phyloP scores from a whole-genome alignment of 2,888 invertebrate genomes.

The Muscina levida region DNA sequence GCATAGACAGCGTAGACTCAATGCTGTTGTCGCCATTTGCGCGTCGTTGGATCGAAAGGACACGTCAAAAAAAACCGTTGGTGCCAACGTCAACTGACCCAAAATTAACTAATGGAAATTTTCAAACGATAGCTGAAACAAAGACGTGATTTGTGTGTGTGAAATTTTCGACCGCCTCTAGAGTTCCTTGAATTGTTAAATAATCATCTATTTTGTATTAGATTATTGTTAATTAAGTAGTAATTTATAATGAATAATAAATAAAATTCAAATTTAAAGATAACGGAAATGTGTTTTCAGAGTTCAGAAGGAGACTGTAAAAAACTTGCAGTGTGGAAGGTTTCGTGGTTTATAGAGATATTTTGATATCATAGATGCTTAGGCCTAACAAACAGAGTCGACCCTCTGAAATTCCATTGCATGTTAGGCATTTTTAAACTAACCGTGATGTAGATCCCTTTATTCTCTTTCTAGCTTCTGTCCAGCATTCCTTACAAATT shows the following conservation, averaged over 20 bases:
- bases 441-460: too few species aligned
- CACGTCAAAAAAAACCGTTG: conserved; percentile 57
- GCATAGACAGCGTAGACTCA: conserved; percentile 82
- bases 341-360: too few species aligned
- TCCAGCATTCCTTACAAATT: background rate
- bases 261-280: too few species aligned
- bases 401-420: too few species aligned
- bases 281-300: too few species aligned
- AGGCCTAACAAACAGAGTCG: too few species aligned
- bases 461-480: too few species aligned
- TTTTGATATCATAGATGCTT: too few species aligned
- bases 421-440: too few species aligned
- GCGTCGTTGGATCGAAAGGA: conserved; percentile 81
- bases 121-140: conserved; percentile 68
- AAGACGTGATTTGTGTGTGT: conserved; percentile 48
- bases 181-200: conserved; percentile 49
- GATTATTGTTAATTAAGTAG: conserved; percentile 54
- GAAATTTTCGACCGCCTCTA: too few species aligned
- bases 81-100: conserved; percentile 54
- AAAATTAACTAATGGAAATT: conserved; percentile 48
- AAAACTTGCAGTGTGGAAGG: too few species aligned
- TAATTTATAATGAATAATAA: conserved; percentile 26
- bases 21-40: conserved; percentile 86
- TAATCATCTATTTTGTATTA: conserved; percentile 33
- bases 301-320: too few species aligned